Conservation (phyloP, 2,888 invertebrate genomes). For the Pimpla rufipes region DNA sequence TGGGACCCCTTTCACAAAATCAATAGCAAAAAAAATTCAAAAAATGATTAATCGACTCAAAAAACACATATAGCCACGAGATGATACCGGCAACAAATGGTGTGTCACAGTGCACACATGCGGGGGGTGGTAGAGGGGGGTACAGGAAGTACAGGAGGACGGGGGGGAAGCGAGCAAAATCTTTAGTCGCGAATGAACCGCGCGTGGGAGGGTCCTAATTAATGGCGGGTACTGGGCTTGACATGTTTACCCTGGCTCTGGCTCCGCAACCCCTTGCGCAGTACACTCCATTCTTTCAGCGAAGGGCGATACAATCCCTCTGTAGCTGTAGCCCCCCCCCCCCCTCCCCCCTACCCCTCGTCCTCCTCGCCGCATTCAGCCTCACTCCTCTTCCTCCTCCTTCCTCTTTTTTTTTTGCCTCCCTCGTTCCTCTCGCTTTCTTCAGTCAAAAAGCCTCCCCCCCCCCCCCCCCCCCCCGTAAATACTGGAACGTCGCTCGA, state of each 20-base stretch:
- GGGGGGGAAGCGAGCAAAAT: constrained; percentile 54
- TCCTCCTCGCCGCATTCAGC: constrained; percentile 13
- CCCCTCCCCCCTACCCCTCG: constrained; percentile 5
- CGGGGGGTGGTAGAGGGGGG: background rate
- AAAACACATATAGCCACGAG: background rate
- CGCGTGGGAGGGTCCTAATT: constrained; percentile 81
- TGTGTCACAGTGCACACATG: constrained; percentile 17
- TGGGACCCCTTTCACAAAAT: background rate
- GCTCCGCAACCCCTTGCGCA: constrained; percentile 80
- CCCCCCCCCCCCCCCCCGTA: too few species aligned
- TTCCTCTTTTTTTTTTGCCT: constrained; percentile 16
- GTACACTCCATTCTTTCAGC: constrained; percentile 72
- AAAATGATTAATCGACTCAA: constrained; percentile 15
- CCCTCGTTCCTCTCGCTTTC: constrained; percentile 14
- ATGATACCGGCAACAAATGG: constrained; percentile 3
- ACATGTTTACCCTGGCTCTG: constrained; percentile 83
- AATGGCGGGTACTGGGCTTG: constrained; percentile 84
- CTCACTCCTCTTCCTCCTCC: constrained; percentile 32
- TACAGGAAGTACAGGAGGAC: constrained; percentile 4
- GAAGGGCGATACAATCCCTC: constrained; percentile 69
- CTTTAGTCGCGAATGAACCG: constrained; percentile 63
- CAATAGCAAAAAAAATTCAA: background rate
- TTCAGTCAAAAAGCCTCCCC: constrained; percentile 76
- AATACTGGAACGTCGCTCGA: constrained; percentile 74
- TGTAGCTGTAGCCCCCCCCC: constrained; percentile 45